Base-by-base conservation (phyloP, 1,140 invertebrate genomes). In the Contarinia nasturtii region DNA sequence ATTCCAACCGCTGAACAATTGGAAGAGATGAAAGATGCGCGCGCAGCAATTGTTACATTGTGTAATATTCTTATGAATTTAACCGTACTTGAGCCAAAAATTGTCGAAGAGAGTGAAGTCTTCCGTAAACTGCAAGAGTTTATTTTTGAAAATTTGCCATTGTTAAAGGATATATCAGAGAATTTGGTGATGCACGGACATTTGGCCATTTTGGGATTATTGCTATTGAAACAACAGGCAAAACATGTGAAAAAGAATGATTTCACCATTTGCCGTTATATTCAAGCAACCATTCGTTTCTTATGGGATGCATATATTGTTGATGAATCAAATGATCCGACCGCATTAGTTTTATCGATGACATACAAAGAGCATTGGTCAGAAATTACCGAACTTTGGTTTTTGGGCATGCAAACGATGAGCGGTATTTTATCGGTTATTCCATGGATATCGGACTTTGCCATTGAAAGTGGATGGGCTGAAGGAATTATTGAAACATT, bases 11-110 rank as follows among this genome's bases (percentile, higher is more conserved):
- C 77, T 1, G 69, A 79, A 55, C 60, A 82, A 43, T 59, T 83
- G 45, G 82, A 83, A 54, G 79, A 85, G 52, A 86, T 86, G 77
- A 80, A 80, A 55, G 80, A 86, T 57, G 85, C 83, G 0, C 73
- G 83, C 46, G 68, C 74, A 7, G 84, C 86, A 0, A 82, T 93
- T 69, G 78, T 86, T 18, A 85, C 86, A 47, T 74, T 88, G 2
- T 91, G 87, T 62, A 91, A 91, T 54, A 79, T 91, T 41, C 78
- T 94, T 38, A 88, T 94, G 82, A 94, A 94, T 56, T 73, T 93
- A 0, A 83, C 84, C 12, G 88, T 93, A 1, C 60, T 92, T 21
- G 88, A 91, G 60, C 74, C 80, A 1, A 82, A 86, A 61, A 63
- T 82, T 15, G 84, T 88, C 4, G 79, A 86, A 57, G 74, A 79